These are phyloP conservation scores for Pelecanoides urinatrix DNA, from an alignment of 2,113 vertebrate species.

Conservation along the genomic window DNA sequence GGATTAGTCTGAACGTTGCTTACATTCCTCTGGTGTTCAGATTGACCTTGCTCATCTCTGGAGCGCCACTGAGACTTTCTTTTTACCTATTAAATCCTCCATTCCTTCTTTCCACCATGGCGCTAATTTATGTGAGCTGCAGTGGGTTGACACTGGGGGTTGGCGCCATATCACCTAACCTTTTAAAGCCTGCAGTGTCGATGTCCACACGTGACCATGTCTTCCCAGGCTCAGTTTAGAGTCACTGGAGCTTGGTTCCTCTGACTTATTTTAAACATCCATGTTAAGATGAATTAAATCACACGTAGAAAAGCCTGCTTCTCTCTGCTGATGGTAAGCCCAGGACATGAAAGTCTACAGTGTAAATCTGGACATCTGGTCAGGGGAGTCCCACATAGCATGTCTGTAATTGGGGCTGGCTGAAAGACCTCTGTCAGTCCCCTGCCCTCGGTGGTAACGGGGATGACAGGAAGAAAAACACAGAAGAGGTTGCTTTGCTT, in stretches of 20 bases:
- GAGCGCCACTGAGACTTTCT: background rate
- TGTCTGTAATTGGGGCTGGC: background rate
- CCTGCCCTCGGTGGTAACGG: background rate
- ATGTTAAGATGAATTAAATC: background rate
- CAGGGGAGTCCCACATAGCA: background rate
- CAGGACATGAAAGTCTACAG: background rate
- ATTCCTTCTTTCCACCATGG: background rate
- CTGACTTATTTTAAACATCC: background rate
- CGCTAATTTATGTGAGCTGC: background rate
- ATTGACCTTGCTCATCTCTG: background rate
- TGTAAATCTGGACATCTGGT: background rate
- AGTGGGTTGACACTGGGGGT: background rate
- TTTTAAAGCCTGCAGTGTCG: background rate
- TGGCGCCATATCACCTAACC: background rate
- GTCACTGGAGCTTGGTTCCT: background rate
- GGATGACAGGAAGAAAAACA: background rate
- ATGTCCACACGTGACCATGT: accelerated
- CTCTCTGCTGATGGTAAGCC: background rate
- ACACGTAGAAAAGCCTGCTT: background rate
- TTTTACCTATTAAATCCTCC: background rate
- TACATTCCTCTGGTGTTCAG: background rate
- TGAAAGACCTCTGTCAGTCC: background rate
- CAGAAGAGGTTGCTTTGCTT: background rate
- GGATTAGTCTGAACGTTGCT: background rate
- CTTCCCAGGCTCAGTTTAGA: background rate